These are phyloP conservation scores for Rhingia campestris DNA, from an alignment of 2,888 invertebrate genomes.

Conservation along the genomic window DNA sequence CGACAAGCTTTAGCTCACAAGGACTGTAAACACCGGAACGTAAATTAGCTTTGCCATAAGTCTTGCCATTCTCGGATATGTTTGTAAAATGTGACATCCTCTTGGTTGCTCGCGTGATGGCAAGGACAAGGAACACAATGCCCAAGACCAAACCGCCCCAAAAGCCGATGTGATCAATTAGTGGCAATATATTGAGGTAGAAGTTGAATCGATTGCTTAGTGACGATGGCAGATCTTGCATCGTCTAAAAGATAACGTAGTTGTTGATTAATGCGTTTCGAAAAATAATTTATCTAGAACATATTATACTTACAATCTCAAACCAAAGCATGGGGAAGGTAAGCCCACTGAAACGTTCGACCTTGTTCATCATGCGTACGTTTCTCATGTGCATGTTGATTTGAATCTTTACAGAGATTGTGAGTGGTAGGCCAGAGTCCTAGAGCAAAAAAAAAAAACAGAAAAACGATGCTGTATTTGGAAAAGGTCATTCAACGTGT, in stretches of 20 bases:
- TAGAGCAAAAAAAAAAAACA: slow-evolving; percentile 77
- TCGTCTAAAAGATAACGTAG: slow-evolving; percentile 84
- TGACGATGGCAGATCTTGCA: slow-evolving; percentile 86
- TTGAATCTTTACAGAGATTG: slow-evolving; percentile 91
- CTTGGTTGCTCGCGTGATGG: slow-evolving; percentile 80
- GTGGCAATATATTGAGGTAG: slow-evolving; percentile 89
- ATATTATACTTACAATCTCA: slow-evolving; percentile 89
- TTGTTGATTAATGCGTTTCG: background rate
- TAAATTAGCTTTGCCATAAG: slow-evolving; percentile 78
- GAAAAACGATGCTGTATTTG: slow-evolving; percentile 59
- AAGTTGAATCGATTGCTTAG: slow-evolving; percentile 87
- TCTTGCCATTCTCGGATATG: slow-evolving; percentile 77
- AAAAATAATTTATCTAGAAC: slow-evolving; percentile 6
- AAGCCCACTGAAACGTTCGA: slow-evolving; percentile 87
- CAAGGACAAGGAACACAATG: slow-evolving; percentile 78
- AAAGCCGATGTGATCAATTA: slow-evolving; percentile 84
- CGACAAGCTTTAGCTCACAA: slow-evolving; percentile 80
- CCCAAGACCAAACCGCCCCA: slow-evolving; percentile 80
- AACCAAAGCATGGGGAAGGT: slow-evolving; percentile 93
- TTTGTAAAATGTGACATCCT: slow-evolving; percentile 78
- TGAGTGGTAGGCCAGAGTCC: slow-evolving; percentile 90
- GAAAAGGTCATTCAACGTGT: slow-evolving; percentile 52
- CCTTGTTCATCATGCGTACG: slow-evolving; percentile 86
- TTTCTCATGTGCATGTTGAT: slow-evolving; percentile 93
- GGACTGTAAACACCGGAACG: slow-evolving; percentile 78